Base-by-base conservation (phyloP, 2,113 vertebrate species). In the Catharus minimus region DNA sequence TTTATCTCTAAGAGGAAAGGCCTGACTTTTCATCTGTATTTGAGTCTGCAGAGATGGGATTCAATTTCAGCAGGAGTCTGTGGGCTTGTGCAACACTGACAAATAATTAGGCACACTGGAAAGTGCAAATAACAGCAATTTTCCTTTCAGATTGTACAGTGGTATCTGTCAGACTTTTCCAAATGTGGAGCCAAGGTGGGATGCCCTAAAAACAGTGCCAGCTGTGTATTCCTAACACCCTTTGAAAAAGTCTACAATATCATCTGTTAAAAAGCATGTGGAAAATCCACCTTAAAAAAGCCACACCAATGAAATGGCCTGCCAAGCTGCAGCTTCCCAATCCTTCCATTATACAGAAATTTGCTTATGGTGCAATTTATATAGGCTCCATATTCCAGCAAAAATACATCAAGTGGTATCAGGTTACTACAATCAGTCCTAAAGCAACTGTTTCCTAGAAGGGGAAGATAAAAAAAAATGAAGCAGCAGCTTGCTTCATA, bases 271-370 rank as follows among this genome's bases (percentile, higher is more conserved):
- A 87, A 94, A 85, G 50, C 15, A 5, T 74, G 72, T 95, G 75
- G 79, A 87, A 95, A 94, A 94, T 96, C 93, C 94, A 95, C 94
- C 94, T 96, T 96, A 95, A 96, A 85, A 95, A 91, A 91, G 5
- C 50, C 69, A 86, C 69, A 84, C 86, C 87, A 93, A 68, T 58
- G 73, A 84, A 92, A 47, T 0, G n/a, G 81, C 50, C 91, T 95
- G 93, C 95, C 95, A 96, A 95, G 60, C 74, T 95, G 86, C 90
- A 92, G 93, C 95, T 93, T 95, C 91, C 74, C 28, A 7, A 91
- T 96, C 90, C 82, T 91, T 86, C 87, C 83, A 94, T 96, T 95
- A 95, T 80, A 93, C 89, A 97, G 94, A 96, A 96, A 94, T 90
- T 84, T 88, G 89, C 79, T 95, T 86, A 73, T 77, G 77, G 86